Conservation (phyloP, 2,888 invertebrate genomes). For the Pardosa pseudoannulata region DNA sequence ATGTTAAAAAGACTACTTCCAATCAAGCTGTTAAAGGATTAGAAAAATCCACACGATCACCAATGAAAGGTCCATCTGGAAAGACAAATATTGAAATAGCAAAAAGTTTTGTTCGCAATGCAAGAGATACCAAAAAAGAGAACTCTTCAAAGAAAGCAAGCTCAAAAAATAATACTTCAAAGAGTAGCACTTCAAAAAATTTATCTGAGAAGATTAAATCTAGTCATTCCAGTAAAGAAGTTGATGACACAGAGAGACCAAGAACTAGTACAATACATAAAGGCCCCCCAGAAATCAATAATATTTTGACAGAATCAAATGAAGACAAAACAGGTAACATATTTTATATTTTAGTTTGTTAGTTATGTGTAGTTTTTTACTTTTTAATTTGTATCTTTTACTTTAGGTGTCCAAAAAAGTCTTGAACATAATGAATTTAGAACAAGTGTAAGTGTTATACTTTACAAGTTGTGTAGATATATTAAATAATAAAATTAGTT, state of each 20-base stretch:
- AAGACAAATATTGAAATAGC: slow-evolving; percentile 58
- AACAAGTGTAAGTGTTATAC: neutral
- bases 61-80: slow-evolving; percentile 7
- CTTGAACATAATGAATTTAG: neutral
- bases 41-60: neutral
- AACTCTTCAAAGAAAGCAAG: neutral
- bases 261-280: slow-evolving; percentile 65
- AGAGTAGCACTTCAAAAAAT: neutral
- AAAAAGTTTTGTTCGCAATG: slow-evolving; percentile 61
- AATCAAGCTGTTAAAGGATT: neutral
- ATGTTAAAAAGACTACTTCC: neutral
- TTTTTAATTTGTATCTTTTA: neutral
- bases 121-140: neutral
- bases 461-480: too few relatives aligned
- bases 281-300: slow-evolving; percentile 4
- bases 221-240: neutral
- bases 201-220: slow-evolving; percentile 4
- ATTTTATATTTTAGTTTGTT: neutral
- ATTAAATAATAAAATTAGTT: too few relatives aligned
- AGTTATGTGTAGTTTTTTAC: neutral
- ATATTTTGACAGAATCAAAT: neutral
- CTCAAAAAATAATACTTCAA: too few relatives aligned
- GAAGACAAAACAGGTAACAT: slow-evolving; percentile 17
- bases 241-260: slow-evolving; percentile 39
- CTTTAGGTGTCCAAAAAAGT: neutral